Evolutionary conservation across 2,797 vertebrate genomes (phyloP).

Genomic region (Ambastaia sidthimunki): DNA sequence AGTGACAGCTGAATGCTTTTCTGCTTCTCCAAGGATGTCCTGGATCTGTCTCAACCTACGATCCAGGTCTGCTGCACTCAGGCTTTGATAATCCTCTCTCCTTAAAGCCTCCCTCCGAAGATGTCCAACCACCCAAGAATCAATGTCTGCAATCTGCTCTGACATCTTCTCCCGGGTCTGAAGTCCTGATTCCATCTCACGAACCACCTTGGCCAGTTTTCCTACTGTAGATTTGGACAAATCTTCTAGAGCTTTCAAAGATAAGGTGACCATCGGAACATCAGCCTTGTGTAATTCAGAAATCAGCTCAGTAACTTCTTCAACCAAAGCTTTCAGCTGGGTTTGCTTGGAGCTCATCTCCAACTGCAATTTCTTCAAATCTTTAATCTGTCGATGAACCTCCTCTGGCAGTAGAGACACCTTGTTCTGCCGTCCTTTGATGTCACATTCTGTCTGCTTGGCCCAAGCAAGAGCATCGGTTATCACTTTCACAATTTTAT

Average conservation of each 20-base stretch:
- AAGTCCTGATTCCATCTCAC: slow-evolving; percentile 82
- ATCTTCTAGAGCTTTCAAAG: slow-evolving; percentile 76
- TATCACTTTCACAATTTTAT: slow-evolving; percentile 77
- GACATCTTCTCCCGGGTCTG: slow-evolving; percentile 84
- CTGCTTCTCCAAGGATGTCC: slow-evolving; percentile 74
- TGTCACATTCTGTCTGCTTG: slow-evolving; percentile 76
- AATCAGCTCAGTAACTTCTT: slow-evolving; percentile 75
- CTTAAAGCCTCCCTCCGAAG: slow-evolving; percentile 69
- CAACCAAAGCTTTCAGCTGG: slow-evolving; percentile 75
- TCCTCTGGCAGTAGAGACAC: slow-evolving; percentile 84
- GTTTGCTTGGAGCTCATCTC: slow-evolving; percentile 79
- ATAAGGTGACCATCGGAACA: slow-evolving; percentile 72
- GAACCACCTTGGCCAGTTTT: slow-evolving; percentile 77
- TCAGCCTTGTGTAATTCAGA: slow-evolving; percentile 70
- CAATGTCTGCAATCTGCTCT: slow-evolving; percentile 80
- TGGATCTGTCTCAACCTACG: slow-evolving; percentile 69
- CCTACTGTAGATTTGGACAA: slow-evolving; percentile 80
- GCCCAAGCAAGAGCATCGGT: slow-evolving; percentile 84
- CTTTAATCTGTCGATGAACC: slow-evolving; percentile 84
- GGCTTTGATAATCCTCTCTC: slow-evolving; percentile 61
- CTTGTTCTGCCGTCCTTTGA: slow-evolving; percentile 71
- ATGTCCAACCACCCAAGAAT: slow-evolving; percentile 78
- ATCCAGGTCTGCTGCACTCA: slow-evolving; percentile 70
- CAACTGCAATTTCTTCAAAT: slow-evolving; percentile 79
- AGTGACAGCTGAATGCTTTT: slow-evolving; percentile 76